Percentiles rank a stretch among this genome's conserved stretches.
phyloP scores from a whole-genome alignment of 2,797 vertebrate species.

The Luscinia megarhynchos region DNA sequence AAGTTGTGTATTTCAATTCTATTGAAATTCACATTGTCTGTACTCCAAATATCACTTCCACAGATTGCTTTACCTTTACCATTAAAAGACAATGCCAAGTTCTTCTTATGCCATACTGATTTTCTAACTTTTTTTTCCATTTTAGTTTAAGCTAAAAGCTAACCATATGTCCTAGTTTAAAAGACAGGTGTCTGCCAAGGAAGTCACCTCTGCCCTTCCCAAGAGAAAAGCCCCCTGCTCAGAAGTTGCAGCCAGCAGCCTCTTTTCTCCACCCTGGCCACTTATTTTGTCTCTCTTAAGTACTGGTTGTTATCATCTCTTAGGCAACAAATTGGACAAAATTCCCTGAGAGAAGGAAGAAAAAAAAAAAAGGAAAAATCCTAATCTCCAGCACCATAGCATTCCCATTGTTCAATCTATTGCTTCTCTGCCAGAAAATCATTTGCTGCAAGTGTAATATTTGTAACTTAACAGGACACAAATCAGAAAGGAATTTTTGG shows the following conservation, averaged over 20 bases:
- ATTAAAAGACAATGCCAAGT: not conserved
- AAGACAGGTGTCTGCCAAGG: not conserved
- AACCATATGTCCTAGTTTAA: not conserved
- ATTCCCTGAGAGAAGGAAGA: not conserved
- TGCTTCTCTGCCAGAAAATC: conserved; percentile 30
- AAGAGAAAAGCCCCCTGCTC: not conserved
- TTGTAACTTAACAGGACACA: conserved; percentile 6
- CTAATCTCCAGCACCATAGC: not conserved
- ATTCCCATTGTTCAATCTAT: not conserved
- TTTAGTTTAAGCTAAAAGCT: conserved; percentile 44
- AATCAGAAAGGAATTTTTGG: conserved; percentile 45
- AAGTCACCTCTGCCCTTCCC: not conserved
- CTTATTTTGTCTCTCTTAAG: not conserved
- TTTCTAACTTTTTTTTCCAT: conserved; percentile 39
- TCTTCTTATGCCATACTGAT: conserved; percentile 20
- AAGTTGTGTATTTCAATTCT: not conserved
- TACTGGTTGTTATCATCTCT: not conserved
- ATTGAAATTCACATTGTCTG: not conserved
- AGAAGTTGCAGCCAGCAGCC: not conserved
- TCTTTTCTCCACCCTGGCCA: not conserved
- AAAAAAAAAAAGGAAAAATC: not conserved
- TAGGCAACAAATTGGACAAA: not conserved
- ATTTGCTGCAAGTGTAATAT: conserved; percentile 40
- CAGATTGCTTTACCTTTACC: not conserved
- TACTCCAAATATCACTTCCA: not conserved